A percentile compares a stretch with the other conserved stretches of the same genome.
Conservation (phyloP, 2,797 vertebrate genomes). For the Dendrocincla fuliginosa region DNA sequence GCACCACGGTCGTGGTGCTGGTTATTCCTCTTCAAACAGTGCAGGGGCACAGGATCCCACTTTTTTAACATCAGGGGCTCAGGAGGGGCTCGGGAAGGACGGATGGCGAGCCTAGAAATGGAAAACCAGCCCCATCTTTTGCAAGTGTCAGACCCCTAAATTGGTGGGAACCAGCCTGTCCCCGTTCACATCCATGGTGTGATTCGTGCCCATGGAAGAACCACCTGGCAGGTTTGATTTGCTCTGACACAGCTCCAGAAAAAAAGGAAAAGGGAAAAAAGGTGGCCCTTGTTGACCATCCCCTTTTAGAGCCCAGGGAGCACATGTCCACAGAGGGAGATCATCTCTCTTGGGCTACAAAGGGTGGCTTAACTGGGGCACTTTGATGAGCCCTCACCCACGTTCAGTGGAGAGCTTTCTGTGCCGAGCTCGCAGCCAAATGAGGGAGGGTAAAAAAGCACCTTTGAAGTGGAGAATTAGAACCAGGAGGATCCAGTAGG, state of each 20-base stretch:
- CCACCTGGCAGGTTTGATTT: background rate
- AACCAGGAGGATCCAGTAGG: constrained; percentile 4
- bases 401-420: background rate
- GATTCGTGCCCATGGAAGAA: background rate
- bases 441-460: background rate
- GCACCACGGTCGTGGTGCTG: background rate
- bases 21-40: background rate
- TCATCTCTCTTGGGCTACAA: background rate
- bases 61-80: background rate
- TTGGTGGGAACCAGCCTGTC: background rate
- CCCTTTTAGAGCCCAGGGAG: background rate
- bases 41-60: background rate
- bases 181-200: background rate
- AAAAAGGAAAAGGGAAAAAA: fast-evolving
- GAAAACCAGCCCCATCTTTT: background rate
- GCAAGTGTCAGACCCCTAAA: background rate
- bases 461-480: constrained; percentile 31
- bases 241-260: background rate
- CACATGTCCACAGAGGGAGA: background rate
- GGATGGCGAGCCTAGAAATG: background rate
- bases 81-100: background rate
- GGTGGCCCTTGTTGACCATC: background rate
- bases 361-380: background rate
- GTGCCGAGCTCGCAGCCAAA: background rate
- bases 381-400: constrained; percentile 3